Percentiles rank a stretch among this genome's conserved stretches.
Evolutionary conservation across 53 echinoderm and acorn worm species (phyloP).

Genomic region (Apostichopus leukothele): DNA sequence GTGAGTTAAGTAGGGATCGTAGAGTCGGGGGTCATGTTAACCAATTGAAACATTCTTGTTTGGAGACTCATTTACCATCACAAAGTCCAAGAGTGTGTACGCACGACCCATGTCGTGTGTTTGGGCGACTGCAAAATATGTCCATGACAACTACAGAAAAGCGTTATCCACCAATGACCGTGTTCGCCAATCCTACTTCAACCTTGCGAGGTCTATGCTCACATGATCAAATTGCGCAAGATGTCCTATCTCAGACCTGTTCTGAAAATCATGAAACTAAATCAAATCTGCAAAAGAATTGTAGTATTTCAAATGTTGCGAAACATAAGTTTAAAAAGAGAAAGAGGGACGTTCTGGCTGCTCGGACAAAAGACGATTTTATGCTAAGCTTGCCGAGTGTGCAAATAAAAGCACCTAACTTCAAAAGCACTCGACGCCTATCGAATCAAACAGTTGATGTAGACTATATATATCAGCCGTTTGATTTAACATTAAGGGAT

Average conservation of each 20-base stretch:
- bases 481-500: slow-evolving; percentile 2
- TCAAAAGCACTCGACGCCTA: not conserved
- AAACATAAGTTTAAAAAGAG: not conserved
- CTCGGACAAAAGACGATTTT: slow-evolving; percentile 1
- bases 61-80: not conserved
- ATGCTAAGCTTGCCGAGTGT: not conserved
- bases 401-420: not conserved
- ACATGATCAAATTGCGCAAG: not conserved
- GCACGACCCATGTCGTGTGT: slow-evolving; percentile 21
- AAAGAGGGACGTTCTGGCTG: not conserved
- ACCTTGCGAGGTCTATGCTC: not conserved
- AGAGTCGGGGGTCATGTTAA: not conserved
- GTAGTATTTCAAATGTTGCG: no score
- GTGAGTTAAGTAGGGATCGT: not conserved
- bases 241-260: no score
- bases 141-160: not conserved
- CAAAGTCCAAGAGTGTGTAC: not conserved
- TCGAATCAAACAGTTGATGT: no score
- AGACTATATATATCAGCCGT: not conserved
- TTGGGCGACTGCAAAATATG: slow-evolving; percentile 8
- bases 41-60: not conserved
- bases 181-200: not conserved
- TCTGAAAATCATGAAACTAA: no score
- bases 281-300: no score
- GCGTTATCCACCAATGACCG: no score